A percentile compares a stretch with the other conserved stretches of the same genome.
phyloP scores from a whole-genome alignment of 2,113 vertebrate species.

The Pardalotus punctatus region DNA sequence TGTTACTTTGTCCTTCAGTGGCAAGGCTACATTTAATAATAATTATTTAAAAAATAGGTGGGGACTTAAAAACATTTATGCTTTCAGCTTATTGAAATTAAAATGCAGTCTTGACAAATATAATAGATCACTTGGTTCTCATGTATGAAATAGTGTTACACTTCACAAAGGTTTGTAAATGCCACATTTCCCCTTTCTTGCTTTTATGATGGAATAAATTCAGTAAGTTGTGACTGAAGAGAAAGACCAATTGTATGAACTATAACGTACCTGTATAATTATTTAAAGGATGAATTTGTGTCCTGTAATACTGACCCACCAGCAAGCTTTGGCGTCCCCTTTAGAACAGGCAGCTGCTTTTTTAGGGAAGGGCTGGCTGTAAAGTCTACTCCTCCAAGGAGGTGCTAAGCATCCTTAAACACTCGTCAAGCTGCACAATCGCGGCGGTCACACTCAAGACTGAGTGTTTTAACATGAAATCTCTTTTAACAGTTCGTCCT shows the following conservation, averaged over 20 bases:
- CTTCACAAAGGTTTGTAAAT: background rate
- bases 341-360: background rate
- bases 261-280: background rate
- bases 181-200: background rate
- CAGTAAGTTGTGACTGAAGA: background rate
- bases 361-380: background rate
- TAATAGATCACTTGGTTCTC: background rate
- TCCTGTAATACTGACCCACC: background rate
- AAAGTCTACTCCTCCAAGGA: background rate
- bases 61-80: background rate
- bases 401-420: background rate
- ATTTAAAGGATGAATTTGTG: background rate
- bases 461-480: background rate
- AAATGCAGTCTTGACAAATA: background rate
- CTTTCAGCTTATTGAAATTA: conserved; percentile 13
- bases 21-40: background rate
- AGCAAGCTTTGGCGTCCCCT: background rate
- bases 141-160: background rate
- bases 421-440: background rate
- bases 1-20: conserved; percentile 22
- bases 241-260: background rate
- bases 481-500: background rate
- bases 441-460: background rate
- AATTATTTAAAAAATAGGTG: background rate
- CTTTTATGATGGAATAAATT: background rate